Conservation (phyloP, 2,113 vertebrate species). For the Irena cyanogastra region DNA sequence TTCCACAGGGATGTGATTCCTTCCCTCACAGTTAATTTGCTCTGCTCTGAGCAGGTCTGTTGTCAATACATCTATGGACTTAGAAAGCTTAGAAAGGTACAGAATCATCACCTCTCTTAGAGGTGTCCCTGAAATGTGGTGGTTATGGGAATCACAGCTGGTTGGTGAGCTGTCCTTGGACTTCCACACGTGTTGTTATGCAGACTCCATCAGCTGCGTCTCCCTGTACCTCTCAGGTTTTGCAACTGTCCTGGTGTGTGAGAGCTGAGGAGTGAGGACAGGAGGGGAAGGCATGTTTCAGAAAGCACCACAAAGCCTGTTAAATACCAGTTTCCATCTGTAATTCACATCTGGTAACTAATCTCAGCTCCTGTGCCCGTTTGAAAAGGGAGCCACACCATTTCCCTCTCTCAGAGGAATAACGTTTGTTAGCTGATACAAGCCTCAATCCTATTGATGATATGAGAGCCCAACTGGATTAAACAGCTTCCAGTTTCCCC, state of each 20-base stretch:
- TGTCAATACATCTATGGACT: rapidly evolving
- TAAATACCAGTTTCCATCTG: not conserved
- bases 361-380: not conserved
- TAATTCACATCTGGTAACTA: not conserved
- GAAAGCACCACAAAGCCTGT: not conserved
- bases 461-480: not conserved
- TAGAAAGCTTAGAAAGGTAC: not conserved
- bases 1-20: not conserved
- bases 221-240: not conserved
- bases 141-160: rapidly evolving
- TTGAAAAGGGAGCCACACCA: not conserved
- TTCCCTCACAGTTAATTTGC: not conserved
- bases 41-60: not conserved
- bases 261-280: not conserved
- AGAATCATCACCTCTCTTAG: not conserved
- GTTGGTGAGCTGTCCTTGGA: not conserved
- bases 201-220: not conserved
- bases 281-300: not conserved
- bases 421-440: not conserved
- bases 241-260: not conserved
- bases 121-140: not conserved
- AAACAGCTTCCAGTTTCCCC: not conserved
- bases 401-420: not conserved
- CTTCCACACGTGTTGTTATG: rapidly evolving
- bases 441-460: rapidly evolving